Percentiles rank a stretch among this genome's conserved stretches.
Evolutionary conservation across 2,797 vertebrate genomes (phyloP).

Genomic region (Coluber constrictor): DNA sequence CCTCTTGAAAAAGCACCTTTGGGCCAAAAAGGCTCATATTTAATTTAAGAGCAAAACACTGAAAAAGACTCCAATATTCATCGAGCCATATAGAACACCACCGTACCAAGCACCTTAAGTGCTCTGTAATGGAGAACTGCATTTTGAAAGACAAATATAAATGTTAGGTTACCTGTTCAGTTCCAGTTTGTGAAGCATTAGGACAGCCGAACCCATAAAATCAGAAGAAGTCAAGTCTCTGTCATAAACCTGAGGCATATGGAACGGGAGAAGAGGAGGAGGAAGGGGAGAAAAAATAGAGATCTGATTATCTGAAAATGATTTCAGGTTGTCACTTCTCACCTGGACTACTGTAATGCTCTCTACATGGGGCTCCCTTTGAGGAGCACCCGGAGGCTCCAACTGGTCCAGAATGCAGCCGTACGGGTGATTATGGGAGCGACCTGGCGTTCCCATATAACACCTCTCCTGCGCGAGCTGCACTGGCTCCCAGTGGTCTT

Average conservation of each 20-base stretch:
- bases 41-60: not conserved
- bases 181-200: conserved; percentile 78
- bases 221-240: conserved; percentile 88
- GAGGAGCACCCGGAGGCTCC: too few relatives aligned
- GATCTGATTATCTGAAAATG: conserved; percentile 36
- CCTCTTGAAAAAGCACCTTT: not conserved
- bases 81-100: too few relatives aligned
- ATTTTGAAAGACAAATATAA: not conserved
- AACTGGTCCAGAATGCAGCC: too few relatives aligned
- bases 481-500: too few relatives aligned
- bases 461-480: too few relatives aligned
- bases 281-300: conserved; percentile 15
- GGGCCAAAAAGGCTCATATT: not conserved
- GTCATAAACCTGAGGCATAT: conserved; percentile 82
- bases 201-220: conserved; percentile 87
- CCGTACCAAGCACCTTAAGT: not conserved
- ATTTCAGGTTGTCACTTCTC: conserved; percentile 47
- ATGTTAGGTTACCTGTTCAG: conserved; percentile 79
- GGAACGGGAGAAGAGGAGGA: not conserved
- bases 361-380: too few relatives aligned
- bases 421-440: too few relatives aligned
- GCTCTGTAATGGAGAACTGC: not conserved
- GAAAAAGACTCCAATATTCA: not conserved
- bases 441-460: too few relatives aligned
- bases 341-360: too few relatives aligned